These are phyloP conservation scores for Plecotus auritus DNA, from an alignment of 2,113 vertebrate genomes.

Conservation along the genomic window DNA sequence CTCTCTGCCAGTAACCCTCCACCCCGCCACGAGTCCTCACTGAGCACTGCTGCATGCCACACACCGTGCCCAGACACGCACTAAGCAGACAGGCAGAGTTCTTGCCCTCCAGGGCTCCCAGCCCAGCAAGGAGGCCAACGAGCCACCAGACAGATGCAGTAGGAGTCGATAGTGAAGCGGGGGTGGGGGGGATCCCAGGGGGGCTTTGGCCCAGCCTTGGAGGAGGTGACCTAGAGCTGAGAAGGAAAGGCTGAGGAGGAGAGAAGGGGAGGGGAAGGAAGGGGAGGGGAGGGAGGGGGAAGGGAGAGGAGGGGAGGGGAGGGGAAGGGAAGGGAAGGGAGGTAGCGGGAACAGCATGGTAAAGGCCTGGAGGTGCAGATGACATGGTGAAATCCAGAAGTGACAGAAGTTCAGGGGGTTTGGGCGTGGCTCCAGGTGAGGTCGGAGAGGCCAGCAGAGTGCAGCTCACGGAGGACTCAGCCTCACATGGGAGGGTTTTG, in stretches of 20 bases:
- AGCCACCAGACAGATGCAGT: fast-evolving
- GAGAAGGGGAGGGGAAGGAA: too few relatives aligned
- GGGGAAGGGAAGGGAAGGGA: background rate
- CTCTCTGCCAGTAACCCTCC: background rate
- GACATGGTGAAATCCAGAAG: background rate
- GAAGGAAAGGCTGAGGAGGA: background rate
- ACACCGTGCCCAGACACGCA: fast-evolving
- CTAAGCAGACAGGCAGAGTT: background rate
- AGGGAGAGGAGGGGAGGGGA: background rate
- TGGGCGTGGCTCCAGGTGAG: background rate
- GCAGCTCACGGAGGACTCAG: too few relatives aligned
- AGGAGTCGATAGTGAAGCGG: background rate
- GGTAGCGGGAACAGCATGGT: background rate
- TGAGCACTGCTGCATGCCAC: background rate
- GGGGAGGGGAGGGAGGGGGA: background rate
- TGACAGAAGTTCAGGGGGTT: too few relatives aligned
- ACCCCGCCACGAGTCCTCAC: background rate
- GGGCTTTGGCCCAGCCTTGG: background rate
- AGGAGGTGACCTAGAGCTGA: background rate
- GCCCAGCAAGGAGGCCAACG: background rate
- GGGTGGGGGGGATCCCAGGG: too few relatives aligned
- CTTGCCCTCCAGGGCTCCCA: fast-evolving
- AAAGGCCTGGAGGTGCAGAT: background rate
- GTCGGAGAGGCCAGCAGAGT: background rate
- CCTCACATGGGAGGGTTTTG: background rate